Base-by-base conservation (phyloP, 1,140 invertebrate species). In the Holotrichia oblita region DNA sequence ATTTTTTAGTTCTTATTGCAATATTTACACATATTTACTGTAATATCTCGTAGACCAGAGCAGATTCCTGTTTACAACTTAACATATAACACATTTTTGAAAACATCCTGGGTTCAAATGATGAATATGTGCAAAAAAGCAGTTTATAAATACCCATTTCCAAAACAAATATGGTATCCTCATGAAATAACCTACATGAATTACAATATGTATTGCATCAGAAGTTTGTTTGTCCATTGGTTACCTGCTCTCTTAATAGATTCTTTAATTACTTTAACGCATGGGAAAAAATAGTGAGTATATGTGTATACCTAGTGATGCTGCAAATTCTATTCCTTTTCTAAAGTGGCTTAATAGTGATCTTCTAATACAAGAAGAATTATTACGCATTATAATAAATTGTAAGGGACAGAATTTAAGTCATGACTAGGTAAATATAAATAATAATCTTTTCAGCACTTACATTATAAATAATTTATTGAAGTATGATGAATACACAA, bases 231-330 rank as follows among this genome's bases (percentile, higher is more conserved):
- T 81, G 93, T 95, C 81, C 96, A 98, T 81, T 91, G 95, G 85
- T 82, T 97, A 42, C 96, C 96, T 0, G 96, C 96, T 2, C 95
- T 96, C 83, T 88, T 96, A 6, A 94, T 97, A 79, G 96, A 98
- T 84, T 92, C 94, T 42, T 85, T 96, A 14, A 90, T 96, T 88
- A 85, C 95, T 27, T 85, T 96, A 74, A 92, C 94, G 79, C 90
- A 93, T 75, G 94, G 96, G 84, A 95, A 95, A 86, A 89, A 93
- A 88, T 95, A 96, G 94, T 95, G 87, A 92, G 73, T 7, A 40
- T 41, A 42, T 17, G 7, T 75, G 17, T 17, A 20, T 44, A 44
- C n/a, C n/a, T n/a, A n/a, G n/a, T n/a, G n/a, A n/a, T n/a, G n/a
- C 12, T 6, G 61, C 59, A 75, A 27, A 64, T 55, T 77, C 34